Evolutionary conservation across 2,888 invertebrate genomes (phyloP).

Genomic region (Drosophila maculinotata): DNA sequence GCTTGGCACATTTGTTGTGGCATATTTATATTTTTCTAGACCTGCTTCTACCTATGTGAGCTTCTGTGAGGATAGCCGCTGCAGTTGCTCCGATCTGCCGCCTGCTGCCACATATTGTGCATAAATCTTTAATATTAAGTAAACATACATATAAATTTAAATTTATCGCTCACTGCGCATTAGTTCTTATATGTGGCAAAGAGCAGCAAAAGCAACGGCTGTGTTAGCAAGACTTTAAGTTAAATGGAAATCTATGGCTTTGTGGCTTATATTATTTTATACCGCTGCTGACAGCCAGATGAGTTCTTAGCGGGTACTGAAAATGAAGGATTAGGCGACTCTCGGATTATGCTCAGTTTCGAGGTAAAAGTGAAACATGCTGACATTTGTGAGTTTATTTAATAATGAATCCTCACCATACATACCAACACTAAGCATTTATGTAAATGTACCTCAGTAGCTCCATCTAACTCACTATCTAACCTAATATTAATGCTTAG

Average conservation of each 20-base stretch:
- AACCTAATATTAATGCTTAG: too few relatives aligned
- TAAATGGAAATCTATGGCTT: conserved; percentile 77
- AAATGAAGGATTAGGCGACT: conserved; percentile 23
- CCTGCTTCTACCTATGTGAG: conserved; percentile 50
- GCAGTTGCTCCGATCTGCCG: conserved; percentile 36
- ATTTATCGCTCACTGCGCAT: conserved; percentile 72
- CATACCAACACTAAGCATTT: too few relatives aligned
- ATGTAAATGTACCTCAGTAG: too few relatives aligned
- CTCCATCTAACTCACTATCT: too few relatives aligned
- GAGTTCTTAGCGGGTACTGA: conserved; percentile 5
- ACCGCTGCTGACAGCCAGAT: not conserved
- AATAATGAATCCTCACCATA: too few relatives aligned
- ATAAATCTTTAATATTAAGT: conserved; percentile 78
- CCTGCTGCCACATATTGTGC: conserved; percentile 60
- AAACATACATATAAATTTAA: conserved; percentile 75
- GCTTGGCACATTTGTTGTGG: conserved; percentile 53
- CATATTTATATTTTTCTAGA: conserved; percentile 74
- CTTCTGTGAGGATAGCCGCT: conserved; percentile 31
- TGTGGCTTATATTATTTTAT: conserved; percentile 52
- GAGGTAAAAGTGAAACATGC: not conserved
- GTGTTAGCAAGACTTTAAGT: conserved; percentile 63
- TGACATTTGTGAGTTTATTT: not conserved
- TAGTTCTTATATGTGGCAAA: conserved; percentile 43
- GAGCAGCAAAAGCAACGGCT: conserved; percentile 38
- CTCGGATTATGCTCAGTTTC: not conserved